Evolutionary conservation across 2,113 vertebrate species (phyloP).

Genomic region (Poeciliopsis occidentalis): DNA sequence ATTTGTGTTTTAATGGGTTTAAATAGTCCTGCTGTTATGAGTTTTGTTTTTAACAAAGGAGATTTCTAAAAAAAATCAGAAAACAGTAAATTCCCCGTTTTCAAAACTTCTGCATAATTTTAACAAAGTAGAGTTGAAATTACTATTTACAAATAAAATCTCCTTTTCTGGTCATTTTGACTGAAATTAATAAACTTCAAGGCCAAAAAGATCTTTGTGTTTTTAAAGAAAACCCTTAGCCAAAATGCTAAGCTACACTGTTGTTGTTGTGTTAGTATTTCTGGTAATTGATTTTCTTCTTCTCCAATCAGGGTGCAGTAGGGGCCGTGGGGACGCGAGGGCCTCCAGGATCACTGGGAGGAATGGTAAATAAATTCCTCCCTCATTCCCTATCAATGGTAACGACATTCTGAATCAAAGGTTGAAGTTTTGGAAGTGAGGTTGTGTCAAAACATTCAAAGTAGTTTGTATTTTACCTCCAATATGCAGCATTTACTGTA

Average conservation of each 20-base stretch:
- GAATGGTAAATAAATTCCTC: conserved; percentile 73
- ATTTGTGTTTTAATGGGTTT: not conserved
- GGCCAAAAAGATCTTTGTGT: no score
- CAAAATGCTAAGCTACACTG: not conserved
- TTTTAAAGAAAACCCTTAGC: no score
- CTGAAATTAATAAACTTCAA: no score
- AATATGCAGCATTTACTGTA: no score
- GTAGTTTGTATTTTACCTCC: no score
- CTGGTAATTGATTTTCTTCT: not conserved
- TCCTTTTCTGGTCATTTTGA: no score
- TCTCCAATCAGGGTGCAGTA: conserved; percentile 78
- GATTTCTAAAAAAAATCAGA: not conserved
- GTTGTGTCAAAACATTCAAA: no score
- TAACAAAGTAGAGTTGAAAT: no score
- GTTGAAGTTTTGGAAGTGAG: no score
- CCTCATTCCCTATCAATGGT: not conserved
- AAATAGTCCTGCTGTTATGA: not conserved
- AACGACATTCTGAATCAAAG: not conserved
- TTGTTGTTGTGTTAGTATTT: not conserved
- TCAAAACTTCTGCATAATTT: not conserved
- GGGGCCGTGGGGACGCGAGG: conserved; percentile 83
- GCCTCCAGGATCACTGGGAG: conserved; percentile 77
- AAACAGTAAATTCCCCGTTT: not conserved
- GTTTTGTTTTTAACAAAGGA: not conserved
- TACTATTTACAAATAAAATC: no score